Percentiles rank a stretch among this genome's conserved stretches.
Evolutionary conservation across 2,888 invertebrate genomes (phyloP).

Genomic region (Pantelozetes paolii): DNA sequence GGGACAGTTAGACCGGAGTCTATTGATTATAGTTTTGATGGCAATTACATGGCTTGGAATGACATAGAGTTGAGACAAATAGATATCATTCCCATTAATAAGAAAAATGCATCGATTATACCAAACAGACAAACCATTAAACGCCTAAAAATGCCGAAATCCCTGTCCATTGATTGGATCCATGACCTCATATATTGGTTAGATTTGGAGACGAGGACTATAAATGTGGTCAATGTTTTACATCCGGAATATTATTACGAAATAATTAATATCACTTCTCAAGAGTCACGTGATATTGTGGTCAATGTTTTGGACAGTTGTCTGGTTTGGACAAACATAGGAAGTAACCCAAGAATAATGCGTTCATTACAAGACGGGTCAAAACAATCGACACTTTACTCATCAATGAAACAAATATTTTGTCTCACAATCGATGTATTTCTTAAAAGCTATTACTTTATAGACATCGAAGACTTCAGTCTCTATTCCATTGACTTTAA

Average conservation of each 20-base stretch:
- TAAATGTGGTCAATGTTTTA: neutral
- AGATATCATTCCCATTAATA: conserved; percentile 2
- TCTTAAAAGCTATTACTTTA: conserved; percentile 4
- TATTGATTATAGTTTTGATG: neutral
- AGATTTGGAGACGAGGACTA: conserved; percentile 4
- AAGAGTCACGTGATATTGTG: neutral
- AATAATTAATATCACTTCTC: neutral
- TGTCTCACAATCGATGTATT: conserved; percentile 17
- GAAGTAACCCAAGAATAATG: neutral
- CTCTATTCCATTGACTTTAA: neutral
- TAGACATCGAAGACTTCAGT: conserved; percentile 6
- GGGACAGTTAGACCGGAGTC: neutral
- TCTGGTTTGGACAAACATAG: conserved; percentile 2
- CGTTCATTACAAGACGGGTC: conserved; percentile 19
- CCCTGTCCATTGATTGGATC: neutral
- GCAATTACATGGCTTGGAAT: conserved; percentile 8
- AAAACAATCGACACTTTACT: conserved; percentile 3
- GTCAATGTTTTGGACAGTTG: conserved; percentile 12
- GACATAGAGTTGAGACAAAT: neutral
- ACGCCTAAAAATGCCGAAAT: neutral
- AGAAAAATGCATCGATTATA: neutral
- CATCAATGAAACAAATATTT: neutral
- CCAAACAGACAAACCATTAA: neutral
- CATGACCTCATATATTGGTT: conserved; percentile 7
- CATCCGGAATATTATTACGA: neutral